phyloP scores from a whole-genome alignment of 2,797 vertebrate genomes.

The Danio kyathit region DNA sequence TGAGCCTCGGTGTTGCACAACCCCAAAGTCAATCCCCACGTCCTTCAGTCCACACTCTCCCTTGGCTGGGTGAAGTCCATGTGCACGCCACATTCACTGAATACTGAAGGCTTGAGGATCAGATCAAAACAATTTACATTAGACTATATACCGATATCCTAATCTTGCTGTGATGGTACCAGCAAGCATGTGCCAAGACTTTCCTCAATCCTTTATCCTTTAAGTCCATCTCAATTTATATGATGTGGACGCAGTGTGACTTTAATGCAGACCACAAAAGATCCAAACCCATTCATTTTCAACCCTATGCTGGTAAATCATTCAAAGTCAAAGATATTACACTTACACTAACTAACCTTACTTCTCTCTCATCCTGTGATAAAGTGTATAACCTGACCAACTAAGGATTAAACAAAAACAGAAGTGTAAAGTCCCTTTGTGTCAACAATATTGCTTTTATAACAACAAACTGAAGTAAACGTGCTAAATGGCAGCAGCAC shows the following conservation, averaged over 20 bases:
- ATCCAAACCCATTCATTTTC: conserved; percentile 8
- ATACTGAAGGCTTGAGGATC: conserved; percentile 1
- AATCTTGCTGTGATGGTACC: neutral
- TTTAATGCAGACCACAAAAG: neutral
- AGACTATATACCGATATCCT: neutral
- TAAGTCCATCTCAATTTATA: neutral
- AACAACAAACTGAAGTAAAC: neutral
- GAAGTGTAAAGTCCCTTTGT: neutral
- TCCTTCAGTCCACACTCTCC: conserved; percentile 21
- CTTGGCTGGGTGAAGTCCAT: conserved; percentile 48
- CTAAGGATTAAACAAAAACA: neutral
- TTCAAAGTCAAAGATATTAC: conserved; percentile 14
- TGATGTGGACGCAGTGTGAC: neutral
- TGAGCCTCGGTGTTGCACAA: conserved; percentile 47
- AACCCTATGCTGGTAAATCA: conserved; percentile 32
- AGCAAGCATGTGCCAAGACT: neutral
- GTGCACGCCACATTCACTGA: neutral
- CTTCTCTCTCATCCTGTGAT: neutral
- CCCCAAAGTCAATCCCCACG: conserved; percentile 24
- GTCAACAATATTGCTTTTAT: neutral
- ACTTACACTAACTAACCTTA: neutral
- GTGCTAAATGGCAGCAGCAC: neutral
- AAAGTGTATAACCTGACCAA: neutral
- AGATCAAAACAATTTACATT: neutral
- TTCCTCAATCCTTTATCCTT: neutral